Base-by-base conservation (phyloP, 2,888 invertebrate species). In the Eupithecia abbreviata region DNA sequence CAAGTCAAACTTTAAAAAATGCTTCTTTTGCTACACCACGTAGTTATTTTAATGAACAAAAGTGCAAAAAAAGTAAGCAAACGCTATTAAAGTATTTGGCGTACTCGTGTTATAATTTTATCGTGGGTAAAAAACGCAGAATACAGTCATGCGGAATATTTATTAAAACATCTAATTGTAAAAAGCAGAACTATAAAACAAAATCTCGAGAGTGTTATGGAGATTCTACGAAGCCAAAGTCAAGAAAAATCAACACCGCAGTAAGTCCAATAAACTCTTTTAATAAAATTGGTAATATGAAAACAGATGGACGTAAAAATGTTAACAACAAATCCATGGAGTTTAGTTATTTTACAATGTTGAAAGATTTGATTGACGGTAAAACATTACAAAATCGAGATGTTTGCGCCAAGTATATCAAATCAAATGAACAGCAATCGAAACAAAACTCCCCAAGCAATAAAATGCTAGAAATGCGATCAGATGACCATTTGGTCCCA, bases 281-380 rank as follows among this genome's bases (percentile, higher is more conserved):
- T 18, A n/a, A 58, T 18, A 18, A 58, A 58, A 58, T 62, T 12
- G 10, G 12, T 62, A 10, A 62, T 62, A 10, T 30, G 3, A 62
- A 30, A 62, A 30, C 62, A 30, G 62, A 12, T 4, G 3, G 30
- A 30, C 6, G 12, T 30, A 62, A 62, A 18, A 30, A 7, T 62
- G 3, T 3, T 18, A 58, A 12, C 45, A 68, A 45, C 10, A 68
- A 68, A 68, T 45, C 45, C 9, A 45, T 45, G 68, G 68, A 68
- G 7, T 68, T 45, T 68, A 68, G 13, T 12, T 68, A 68, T 68
- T 68, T 68, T 45, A 43, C 68, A 45, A 43, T 68, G 45, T 45
- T 68, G 42, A 68, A 68, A 68, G 18, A 68, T 45, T 45, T 45
- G 42, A 68, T 68, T 45, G 68, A 68, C 3, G 7, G 42, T 66